Base-by-base conservation (phyloP, 2,113 vertebrate genomes). In the Galbula dea region DNA sequence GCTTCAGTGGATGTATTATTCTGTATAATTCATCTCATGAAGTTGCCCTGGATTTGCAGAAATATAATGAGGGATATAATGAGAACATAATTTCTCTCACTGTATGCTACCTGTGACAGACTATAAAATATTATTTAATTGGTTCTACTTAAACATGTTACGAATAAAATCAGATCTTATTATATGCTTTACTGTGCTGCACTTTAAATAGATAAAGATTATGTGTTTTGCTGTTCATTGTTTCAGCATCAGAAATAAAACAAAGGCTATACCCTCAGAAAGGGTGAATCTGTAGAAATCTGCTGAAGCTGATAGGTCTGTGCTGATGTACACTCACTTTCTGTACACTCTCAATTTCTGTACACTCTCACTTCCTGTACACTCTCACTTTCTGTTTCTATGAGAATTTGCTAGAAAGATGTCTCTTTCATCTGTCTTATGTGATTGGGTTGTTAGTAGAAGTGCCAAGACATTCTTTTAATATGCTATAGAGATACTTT, bases 401-500 rank as follows among this genome's bases (percentile, higher is more conserved):
- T 69, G 46, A 86, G 39, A 48, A 86, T 83, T 65, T 75, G 41
- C 67, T 93, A 17, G 27, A 80, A 96, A 96, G 72, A 82, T 93
- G 34, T 81, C 82, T 80, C 16, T 84, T 94, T 92, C 87, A 73
- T 74, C 89, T 79, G 23, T 68, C 46, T 68, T 85, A 62, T 83
- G 51, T 93, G 79, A 83, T 59, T 95, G 83, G 74, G 85, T 73
- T 95, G 68, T 75, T 76, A 63, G 32, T 62, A 74, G 78, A 19
- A 75, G 21, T 68, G 29, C 61, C 16, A 95, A 89, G 73, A 87
- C 46, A 55, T 92, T 79, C 48, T 90, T 81, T 91, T 93, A 83
- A 86, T 58, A 89, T 26, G 75, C 17, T 57, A 24, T 36, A 67
- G 14, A 52, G 4, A 30, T 37, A 21, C 11, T 79, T 86, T 52